Percentiles rank a stretch among this genome's conserved stretches.
phyloP scores from a whole-genome alignment of 2,888 invertebrate genomes.

The Dione juno region DNA sequence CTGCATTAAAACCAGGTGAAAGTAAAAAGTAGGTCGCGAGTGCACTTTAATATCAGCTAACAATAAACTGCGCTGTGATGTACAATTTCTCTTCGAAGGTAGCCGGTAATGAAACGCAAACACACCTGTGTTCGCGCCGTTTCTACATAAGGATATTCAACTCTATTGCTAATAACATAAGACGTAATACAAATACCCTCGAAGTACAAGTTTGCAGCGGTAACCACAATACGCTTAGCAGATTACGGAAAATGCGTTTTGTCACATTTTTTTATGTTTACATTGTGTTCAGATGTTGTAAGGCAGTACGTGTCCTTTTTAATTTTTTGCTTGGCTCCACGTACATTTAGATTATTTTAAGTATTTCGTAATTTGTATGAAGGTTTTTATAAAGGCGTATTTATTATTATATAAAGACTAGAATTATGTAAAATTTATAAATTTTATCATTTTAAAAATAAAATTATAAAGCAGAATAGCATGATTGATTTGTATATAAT shows the following conservation, averaged over 20 bases:
- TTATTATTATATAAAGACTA: not conserved
- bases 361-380: not conserved
- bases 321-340: not conserved
- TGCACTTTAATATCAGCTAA: slow-evolving; percentile 44
- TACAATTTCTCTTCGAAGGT: slow-evolving; percentile 45
- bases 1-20: slow-evolving; percentile 39
- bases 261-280: slow-evolving; percentile 28
- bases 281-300: slow-evolving; percentile 20
- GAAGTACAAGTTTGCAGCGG: slow-evolving; percentile 1
- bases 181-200: slow-evolving; percentile 12
- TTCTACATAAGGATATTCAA: slow-evolving; percentile 45
- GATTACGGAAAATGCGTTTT: slow-evolving; percentile 32
- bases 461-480: too few species aligned
- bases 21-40: slow-evolving; percentile 41
- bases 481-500: too few species aligned
- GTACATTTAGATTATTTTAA: slow-evolving; percentile 3
- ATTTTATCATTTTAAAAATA: too few species aligned
- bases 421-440: too few species aligned
- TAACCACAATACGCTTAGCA: slow-evolving; percentile 29
- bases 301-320: slow-evolving; percentile 12
- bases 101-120: slow-evolving; percentile 65
- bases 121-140: slow-evolving; percentile 50
- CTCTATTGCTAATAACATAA: slow-evolving; percentile 22
- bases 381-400: not conserved
- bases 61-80: slow-evolving; percentile 42